A percentile compares a stretch with the other conserved stretches of the same genome.
phyloP scores from a whole-genome alignment of 2,888 invertebrate genomes.

The Diadromus collaris region DNA sequence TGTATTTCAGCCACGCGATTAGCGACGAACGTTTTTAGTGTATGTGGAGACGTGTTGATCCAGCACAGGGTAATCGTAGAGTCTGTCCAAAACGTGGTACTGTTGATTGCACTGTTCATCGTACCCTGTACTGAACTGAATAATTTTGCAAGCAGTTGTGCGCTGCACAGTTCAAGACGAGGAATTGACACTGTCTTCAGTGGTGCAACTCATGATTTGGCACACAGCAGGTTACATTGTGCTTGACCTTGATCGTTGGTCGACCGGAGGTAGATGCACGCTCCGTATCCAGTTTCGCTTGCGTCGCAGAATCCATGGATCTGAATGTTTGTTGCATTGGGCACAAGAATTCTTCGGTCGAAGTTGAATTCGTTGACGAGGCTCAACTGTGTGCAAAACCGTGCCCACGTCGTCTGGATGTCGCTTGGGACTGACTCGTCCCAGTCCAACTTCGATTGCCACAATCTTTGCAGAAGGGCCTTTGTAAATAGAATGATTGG shows the following conservation, averaged over 20 bases:
- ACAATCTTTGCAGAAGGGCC: slow-evolving; percentile 46
- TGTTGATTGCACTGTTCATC: background rate
- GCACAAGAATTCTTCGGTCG: slow-evolving; percentile 24
- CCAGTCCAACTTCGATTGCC: slow-evolving; percentile 45
- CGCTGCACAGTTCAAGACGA: slow-evolving; percentile 56
- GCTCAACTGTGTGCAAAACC: slow-evolving; percentile 5
- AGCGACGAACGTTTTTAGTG: slow-evolving; percentile 54
- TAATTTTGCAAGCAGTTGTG: slow-evolving; percentile 49
- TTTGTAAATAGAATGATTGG: slow-evolving; percentile 56
- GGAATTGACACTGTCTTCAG: slow-evolving; percentile 51
- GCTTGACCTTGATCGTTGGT: background rate
- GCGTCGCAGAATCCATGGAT: slow-evolving; percentile 61
- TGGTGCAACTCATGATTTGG: slow-evolving; percentile 59
- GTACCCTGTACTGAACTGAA: background rate
- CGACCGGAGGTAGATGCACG: slow-evolving; percentile 43
- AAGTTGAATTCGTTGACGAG: slow-evolving; percentile 14
- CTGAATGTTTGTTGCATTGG: background rate
- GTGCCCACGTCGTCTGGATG: slow-evolving; percentile 33
- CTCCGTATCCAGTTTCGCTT: slow-evolving; percentile 53
- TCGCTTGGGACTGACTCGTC: slow-evolving; percentile 39
- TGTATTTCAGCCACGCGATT: slow-evolving; percentile 61
- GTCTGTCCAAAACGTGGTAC: slow-evolving; percentile 56
- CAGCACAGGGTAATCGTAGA: slow-evolving; percentile 60
- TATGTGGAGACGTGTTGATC: slow-evolving; percentile 53
- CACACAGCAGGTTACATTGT: slow-evolving; percentile 40